phyloP scores from a whole-genome alignment of 2,797 vertebrate species.

The Sphenopsis melanotis region DNA sequence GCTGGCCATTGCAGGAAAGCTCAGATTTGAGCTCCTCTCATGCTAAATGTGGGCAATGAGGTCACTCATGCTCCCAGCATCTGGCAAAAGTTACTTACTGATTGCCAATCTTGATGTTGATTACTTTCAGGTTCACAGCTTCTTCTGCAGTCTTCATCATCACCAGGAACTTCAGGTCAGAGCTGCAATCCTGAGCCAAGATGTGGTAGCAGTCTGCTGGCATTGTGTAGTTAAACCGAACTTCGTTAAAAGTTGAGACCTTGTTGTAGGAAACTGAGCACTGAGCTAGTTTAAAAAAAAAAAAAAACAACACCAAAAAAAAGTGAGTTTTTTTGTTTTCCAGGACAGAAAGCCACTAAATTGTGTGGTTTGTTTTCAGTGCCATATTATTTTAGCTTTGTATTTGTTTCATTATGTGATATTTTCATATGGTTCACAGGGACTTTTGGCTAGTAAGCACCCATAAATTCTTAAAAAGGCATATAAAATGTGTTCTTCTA shows the following conservation, averaged over 20 bases:
- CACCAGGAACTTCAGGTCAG: slow-evolving; percentile 79
- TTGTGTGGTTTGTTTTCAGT: background rate
- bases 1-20: background rate
- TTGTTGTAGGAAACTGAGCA: slow-evolving; percentile 53
- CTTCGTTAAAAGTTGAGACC: slow-evolving; percentile 72
- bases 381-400: background rate
- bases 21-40: background rate
- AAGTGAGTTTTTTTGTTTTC: background rate
- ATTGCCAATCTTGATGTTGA: slow-evolving; percentile 73
- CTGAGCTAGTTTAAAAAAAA: slow-evolving; percentile 51
- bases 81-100: slow-evolving; percentile 71
- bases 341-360: background rate
- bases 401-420: background rate
- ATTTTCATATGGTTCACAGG: background rate
- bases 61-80: background rate
- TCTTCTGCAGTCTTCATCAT: slow-evolving; percentile 72
- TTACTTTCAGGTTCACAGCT: slow-evolving; percentile 57
- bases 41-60: fast-evolving
- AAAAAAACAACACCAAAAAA: background rate
- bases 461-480: background rate
- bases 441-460: background rate
- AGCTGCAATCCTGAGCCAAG: slow-evolving; percentile 81
- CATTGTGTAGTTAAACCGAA: slow-evolving; percentile 67
- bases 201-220: slow-evolving; percentile 79
- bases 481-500: background rate